Evolutionary conservation across 2,797 vertebrate genomes (phyloP), one percentile per base, ranked within the genome.

Genomic region (Melanotaenia pygmaea): DNA sequence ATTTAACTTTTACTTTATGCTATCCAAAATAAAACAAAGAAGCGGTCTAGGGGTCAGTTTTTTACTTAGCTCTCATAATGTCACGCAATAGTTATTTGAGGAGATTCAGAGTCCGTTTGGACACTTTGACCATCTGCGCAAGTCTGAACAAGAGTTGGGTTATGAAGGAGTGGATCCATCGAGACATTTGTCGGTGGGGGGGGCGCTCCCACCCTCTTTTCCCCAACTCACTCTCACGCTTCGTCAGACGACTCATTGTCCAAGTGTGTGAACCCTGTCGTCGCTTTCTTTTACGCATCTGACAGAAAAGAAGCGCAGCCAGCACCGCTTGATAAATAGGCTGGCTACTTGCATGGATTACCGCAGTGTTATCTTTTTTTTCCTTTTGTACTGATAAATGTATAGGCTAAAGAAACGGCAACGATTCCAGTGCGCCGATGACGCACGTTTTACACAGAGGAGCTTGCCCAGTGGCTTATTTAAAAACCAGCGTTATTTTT

Each of bases 151-250:
- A 79, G 89, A 91, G 81, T 80, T 84, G 88, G 92, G 92, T 93
- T 94, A 91, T 93, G 93, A 94, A 94, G 92, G 91, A 93, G 87
- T 80, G 90, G 84, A 89, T 88, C 87, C 84, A 88, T 89, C 59
- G 76, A 91, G 89, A 92, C 85, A 89, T 90, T 88, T 87, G 81
- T 72, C 62, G 35, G 84, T 87, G 61, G 63, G 60, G 35, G 79
- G 85, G 79, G 67, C 53, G 75, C 79, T 82, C 65, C 51, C 69
- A 64, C 78, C 72, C 84, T 86, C 87, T 67, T 77, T 53, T 11
- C 43, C 63, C 68, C 59, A 64, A 59, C 74, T 69, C 82, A 69
- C 77, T 72, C 60, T 75, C 53, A 77, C 76, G 47, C 60, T 16
- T 72, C 37, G 69, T 26, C 32, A 78, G 47, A 56, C 40, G 26